Evolutionary conservation across 2,888 invertebrate genomes (phyloP).

Genomic region (Polymixis flavicincta): DNA sequence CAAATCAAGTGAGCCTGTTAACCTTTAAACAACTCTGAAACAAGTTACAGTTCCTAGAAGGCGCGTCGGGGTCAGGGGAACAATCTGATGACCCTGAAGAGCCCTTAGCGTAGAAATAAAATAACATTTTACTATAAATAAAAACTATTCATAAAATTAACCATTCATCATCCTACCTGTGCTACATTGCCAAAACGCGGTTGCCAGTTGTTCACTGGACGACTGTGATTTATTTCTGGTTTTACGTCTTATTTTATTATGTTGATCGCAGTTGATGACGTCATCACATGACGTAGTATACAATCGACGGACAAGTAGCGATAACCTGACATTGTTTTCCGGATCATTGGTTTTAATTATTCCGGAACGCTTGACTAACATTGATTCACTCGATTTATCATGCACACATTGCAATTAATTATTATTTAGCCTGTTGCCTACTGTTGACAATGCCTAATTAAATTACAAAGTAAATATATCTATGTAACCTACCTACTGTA

Average conservation of each 20-base stretch:
- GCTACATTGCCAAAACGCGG: conserved; percentile 36
- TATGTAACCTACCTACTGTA: background rate
- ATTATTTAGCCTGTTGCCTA: too few species aligned
- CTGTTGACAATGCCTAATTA: background rate
- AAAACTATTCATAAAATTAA: conserved; percentile 25
- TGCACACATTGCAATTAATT: background rate
- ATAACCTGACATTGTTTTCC: conserved; percentile 50
- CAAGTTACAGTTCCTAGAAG: conserved; percentile 9
- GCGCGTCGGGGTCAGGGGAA: background rate
- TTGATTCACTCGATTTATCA: conserved; percentile 10
- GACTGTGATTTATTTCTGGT: conserved; percentile 46
- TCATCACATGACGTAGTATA: conserved; percentile 28
- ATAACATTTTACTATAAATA: conserved; percentile 4
- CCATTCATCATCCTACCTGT: conserved; percentile 26
- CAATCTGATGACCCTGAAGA: conserved; percentile 15
- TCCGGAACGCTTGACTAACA: background rate
- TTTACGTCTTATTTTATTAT: conserved; percentile 51
- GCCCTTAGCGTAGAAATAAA: conserved; percentile 6
- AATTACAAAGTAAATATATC: background rate
- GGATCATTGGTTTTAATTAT: conserved; percentile 30
- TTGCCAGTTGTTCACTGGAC: conserved; percentile 22
- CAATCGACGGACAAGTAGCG: conserved; percentile 10
- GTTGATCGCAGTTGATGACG: conserved; percentile 36
- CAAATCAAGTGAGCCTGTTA: conserved; percentile 2
- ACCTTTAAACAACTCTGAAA: conserved; percentile 13